Conservation (phyloP, 2,113 vertebrate genomes). For the Tautogolabrus adspersus region DNA sequence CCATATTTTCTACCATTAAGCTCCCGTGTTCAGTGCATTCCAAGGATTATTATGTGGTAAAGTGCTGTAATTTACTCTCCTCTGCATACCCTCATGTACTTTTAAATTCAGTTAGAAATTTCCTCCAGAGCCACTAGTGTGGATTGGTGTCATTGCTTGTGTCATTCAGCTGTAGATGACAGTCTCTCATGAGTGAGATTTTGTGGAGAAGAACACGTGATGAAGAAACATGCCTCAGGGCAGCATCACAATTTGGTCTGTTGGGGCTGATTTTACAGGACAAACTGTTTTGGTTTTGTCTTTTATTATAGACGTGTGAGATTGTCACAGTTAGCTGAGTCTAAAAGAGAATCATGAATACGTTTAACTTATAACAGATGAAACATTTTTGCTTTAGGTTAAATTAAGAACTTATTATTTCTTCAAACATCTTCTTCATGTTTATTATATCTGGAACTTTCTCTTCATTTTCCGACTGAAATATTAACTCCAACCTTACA, state of each 20-base stretch:
- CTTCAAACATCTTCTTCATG: neutral
- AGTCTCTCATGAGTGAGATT: slow-evolving; percentile 27
- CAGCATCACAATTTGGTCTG: neutral
- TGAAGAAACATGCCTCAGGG: slow-evolving; percentile 8
- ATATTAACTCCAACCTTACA: neutral
- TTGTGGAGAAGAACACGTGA: slow-evolving; percentile 40
- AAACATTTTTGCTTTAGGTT: neutral
- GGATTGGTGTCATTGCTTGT: slow-evolving; percentile 15
- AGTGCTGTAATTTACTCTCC: slow-evolving; percentile 55
- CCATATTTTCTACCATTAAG: slow-evolving; percentile 48
- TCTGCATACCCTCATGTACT: slow-evolving; percentile 36
- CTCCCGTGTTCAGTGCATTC: slow-evolving; percentile 28
- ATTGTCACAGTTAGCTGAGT: neutral
- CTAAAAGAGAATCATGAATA: neutral
- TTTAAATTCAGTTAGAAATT: slow-evolving; percentile 31
- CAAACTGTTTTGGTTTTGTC: neutral
- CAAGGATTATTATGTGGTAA: slow-evolving; percentile 48
- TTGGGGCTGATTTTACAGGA: neutral
- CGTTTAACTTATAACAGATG: neutral
- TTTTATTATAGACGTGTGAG: slow-evolving; percentile 1
- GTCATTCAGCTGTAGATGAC: slow-evolving; percentile 27
- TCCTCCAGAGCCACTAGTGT: slow-evolving; percentile 29
- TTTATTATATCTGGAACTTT: neutral
- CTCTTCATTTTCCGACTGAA: neutral
- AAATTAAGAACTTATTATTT: neutral